A percentile compares a stretch with the other conserved stretches of the same genome.
Evolutionary conservation across 2,888 invertebrate species (phyloP).

Genomic region (Chymomyza procnemis): DNA sequence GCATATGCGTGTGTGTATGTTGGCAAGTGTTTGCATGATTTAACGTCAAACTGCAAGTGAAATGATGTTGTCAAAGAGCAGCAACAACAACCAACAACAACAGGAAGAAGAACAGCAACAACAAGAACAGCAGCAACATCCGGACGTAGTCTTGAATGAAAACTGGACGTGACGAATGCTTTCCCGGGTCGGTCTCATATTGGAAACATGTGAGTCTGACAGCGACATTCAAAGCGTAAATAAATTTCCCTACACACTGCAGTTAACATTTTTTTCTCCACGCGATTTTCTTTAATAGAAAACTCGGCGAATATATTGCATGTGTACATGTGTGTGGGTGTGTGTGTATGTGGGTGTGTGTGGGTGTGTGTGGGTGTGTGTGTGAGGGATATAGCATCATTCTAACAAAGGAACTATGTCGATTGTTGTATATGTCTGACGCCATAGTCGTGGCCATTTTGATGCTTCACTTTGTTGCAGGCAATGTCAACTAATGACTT

Average conservation of each 20-base stretch:
- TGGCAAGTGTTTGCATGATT: slow-evolving; percentile 35
- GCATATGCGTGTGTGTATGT: background rate
- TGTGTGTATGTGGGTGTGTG: background rate
- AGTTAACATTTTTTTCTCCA: background rate
- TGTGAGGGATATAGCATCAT: background rate
- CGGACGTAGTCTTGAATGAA: background rate
- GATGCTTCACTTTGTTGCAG: background rate
- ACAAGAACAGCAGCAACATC: background rate
- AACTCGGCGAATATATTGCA: background rate
- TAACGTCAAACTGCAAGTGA: slow-evolving; percentile 42
- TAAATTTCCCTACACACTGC: slow-evolving; percentile 31
- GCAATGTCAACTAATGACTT: background rate
- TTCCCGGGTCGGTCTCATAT: slow-evolving; percentile 3
- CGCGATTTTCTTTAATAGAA: slow-evolving; percentile 10
- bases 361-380: background rate
- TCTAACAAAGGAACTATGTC: background rate
- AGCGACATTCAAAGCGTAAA: slow-evolving; percentile 35
- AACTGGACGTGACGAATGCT: slow-evolving; percentile 20
- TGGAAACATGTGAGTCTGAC: slow-evolving; percentile 32
- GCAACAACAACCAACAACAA: background rate
- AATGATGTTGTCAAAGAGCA: slow-evolving; percentile 41
- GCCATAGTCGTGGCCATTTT: background rate
- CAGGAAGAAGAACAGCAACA: background rate
- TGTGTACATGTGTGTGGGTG: background rate
- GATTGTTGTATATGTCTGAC: background rate